phyloP scores from a whole-genome alignment of 2,797 vertebrate species.

The Notolabrus celidotus region DNA sequence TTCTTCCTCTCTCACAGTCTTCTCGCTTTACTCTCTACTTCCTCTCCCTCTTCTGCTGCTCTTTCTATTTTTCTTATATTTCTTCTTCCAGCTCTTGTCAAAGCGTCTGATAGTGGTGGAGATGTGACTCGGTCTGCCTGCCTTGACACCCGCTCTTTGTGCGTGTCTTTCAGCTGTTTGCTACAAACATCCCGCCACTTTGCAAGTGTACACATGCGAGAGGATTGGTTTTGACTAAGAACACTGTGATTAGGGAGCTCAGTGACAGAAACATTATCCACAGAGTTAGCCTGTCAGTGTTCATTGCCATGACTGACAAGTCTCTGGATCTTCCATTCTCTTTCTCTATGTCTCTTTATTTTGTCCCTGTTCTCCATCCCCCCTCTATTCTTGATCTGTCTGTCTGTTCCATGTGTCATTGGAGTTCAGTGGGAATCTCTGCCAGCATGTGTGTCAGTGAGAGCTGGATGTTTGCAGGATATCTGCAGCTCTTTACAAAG shows the following conservation, averaged over 20 bases:
- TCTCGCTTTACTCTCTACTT: conserved; percentile 20
- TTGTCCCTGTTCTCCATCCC: conserved; percentile 49
- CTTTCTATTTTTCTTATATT: conserved; percentile 29
- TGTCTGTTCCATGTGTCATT: conserved; percentile 60
- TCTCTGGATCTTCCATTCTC: conserved; percentile 73
- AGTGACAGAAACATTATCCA: conserved; percentile 86
- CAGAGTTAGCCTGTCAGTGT: conserved; percentile 76
- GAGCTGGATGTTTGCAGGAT: conserved; percentile 46
- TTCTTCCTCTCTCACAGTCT: conserved; percentile 25
- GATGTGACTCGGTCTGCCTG: conserved; percentile 64
- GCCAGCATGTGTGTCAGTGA: conserved; percentile 61
- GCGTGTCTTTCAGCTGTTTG: conserved; percentile 68
- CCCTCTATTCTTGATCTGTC: conserved; percentile 68
- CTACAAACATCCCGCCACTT: conserved; percentile 65
- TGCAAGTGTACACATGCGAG: conserved; percentile 64
- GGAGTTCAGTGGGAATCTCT: conserved; percentile 56
- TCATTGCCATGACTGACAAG: conserved; percentile 76
- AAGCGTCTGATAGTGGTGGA: conserved; percentile 57
- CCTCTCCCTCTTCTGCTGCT: conserved; percentile 13
- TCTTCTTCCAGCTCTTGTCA: conserved; percentile 22
- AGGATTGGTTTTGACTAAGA: conserved; percentile 84
- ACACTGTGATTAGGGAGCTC: conserved; percentile 84
- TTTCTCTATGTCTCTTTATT: conserved; percentile 59
- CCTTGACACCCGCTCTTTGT: conserved; percentile 69
- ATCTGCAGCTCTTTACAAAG: conserved; percentile 40